Conservation (phyloP, 2,113 vertebrate genomes). For the Archilochus colubris region DNA sequence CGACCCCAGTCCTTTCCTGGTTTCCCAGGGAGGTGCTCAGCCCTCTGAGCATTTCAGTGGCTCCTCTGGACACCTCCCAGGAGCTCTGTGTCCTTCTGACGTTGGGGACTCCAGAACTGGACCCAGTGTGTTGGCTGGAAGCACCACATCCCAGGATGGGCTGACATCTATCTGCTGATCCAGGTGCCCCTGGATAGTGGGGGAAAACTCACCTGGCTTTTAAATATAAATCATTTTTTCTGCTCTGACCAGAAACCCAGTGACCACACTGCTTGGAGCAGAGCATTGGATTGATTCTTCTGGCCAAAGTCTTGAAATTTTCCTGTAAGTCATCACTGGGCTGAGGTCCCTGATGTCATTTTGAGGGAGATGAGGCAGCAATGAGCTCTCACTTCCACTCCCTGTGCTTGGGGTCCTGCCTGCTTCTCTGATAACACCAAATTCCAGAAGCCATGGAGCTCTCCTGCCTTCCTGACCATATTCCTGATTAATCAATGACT, state of each 20-base stretch:
- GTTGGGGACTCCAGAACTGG: too few relatives aligned
- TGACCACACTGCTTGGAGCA: rapidly evolving
- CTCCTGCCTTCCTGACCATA: rapidly evolving
- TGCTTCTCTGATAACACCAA: neutral
- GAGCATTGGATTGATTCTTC: rapidly evolving
- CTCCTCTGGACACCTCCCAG: too few relatives aligned
- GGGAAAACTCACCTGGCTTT: neutral
- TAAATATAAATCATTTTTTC: neutral
- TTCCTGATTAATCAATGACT: neutral
- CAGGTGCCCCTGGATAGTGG: neutral
- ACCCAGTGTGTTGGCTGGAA: neutral
- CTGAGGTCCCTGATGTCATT: neutral
- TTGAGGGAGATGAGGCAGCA: neutral
- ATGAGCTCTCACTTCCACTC: neutral
- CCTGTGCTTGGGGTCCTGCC: rapidly evolving
- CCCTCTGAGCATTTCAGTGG: too few relatives aligned
- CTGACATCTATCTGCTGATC: neutral
- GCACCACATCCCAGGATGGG: rapidly evolving
- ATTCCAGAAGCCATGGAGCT: neutral
- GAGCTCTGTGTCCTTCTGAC: too few relatives aligned
- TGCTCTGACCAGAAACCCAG: neutral
- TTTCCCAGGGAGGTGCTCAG: too few relatives aligned
- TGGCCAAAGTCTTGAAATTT: neutral
- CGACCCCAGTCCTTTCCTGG: too few relatives aligned
- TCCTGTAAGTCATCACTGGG: neutral